Base-by-base conservation (phyloP, 2,888 invertebrate genomes). In the Alloscopus bannaensis region DNA sequence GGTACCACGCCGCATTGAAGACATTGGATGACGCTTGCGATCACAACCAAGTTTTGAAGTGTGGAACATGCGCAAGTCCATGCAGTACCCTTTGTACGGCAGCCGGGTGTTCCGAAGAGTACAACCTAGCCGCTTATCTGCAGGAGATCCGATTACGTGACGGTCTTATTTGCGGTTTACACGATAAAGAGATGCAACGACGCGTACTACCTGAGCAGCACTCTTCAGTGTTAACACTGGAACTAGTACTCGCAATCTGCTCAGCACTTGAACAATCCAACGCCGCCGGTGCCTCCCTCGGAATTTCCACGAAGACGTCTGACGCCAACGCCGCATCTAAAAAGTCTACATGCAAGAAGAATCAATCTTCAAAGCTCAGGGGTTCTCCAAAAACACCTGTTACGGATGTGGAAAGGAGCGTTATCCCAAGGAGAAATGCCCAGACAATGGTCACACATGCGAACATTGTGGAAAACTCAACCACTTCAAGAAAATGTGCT, bases 201-300 rank as follows among this genome's bases (percentile, higher is more conserved):
- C 29, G 29, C 6, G 50, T 72, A 13, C 62, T 72, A 3, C 50
- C 72, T 1, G 64, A 72, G 18, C 62, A 72, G 36, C 40, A 62
- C 52, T 26, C 16, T 1, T n/a, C 36, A 26, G 40, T 6, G 0
- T n/a, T 62, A 1, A 26, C 62, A 6, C 22, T 72, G 16, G 72
- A 72, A 2, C 1, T 13, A 1, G 72, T 72, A 29, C 52, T 72
- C 0, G 13, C 72, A 1, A 50, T 64, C 16, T 72, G 72, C 22
- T 3, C 47, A 1, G 72, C 72, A 1, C 1, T 26, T 0, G 72
- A 72, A 31, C 20, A 29, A 16, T 47, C 72, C 50, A 22, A 29
- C 13, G 42, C 18, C 4, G 26, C 31, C 1, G 57, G 55, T 6
- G 69, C 69, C 13, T 16, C 13, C 11, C 60, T 60, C 20, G 18